These are phyloP conservation scores for Paradisaea rubra DNA, from an alignment of 2,113 vertebrate species.

Conservation along the genomic window DNA sequence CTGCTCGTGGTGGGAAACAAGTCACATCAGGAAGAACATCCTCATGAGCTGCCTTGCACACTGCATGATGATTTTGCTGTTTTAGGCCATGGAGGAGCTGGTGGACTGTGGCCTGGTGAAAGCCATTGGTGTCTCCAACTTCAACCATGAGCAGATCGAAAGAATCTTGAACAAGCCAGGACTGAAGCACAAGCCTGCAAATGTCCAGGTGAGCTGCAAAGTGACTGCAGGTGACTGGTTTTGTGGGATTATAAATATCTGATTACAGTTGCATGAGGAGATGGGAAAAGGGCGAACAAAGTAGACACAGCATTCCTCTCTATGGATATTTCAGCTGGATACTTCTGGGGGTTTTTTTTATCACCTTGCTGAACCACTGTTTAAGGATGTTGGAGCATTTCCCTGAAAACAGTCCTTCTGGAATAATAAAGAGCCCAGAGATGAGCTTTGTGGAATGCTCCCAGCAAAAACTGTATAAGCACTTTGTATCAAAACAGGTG, in stretches of 20 bases:
- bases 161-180: slow-evolving; percentile 85
- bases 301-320: background rate
- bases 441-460: background rate
- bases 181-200: slow-evolving; percentile 84
- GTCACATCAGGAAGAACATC: background rate
- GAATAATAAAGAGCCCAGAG: background rate
- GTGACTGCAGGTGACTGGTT: background rate
- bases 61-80: background rate
- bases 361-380: background rate
- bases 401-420: background rate
- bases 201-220: slow-evolving; percentile 76
- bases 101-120: slow-evolving; percentile 84
- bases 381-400: background rate
- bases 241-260: background rate
- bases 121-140: slow-evolving; percentile 89
- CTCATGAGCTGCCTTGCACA: background rate
- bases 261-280: background rate
- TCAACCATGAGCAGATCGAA: slow-evolving; percentile 83
- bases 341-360: background rate
- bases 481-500: background rate
- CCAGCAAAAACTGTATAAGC: background rate
- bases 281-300: background rate
- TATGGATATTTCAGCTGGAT: background rate
- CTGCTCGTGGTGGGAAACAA: background rate
- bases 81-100: slow-evolving; percentile 88